phyloP scores from a whole-genome alignment of 2,113 vertebrate genomes.

The Cavia aperea region DNA sequence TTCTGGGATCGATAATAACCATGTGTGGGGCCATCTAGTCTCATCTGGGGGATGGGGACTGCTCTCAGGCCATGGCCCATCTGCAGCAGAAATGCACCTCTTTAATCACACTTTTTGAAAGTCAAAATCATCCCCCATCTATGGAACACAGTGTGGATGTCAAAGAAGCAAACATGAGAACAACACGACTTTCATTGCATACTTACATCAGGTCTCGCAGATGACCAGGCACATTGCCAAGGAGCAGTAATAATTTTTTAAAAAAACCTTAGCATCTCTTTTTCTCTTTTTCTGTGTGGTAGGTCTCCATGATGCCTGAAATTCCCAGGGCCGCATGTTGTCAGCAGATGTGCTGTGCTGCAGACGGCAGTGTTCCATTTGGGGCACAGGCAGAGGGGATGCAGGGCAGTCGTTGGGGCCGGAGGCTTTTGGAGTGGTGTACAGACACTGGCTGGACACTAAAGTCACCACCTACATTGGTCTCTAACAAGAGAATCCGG shows the following conservation, averaged over 20 bases:
- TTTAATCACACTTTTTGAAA: not conserved
- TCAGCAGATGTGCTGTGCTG: not conserved
- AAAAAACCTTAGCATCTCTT: not conserved
- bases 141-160: not conserved
- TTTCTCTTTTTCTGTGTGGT: not conserved
- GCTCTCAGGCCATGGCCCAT: not conserved
- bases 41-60: fast-evolving
- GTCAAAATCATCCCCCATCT: not conserved
- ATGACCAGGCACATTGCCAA: too few relatives aligned
- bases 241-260: not conserved
- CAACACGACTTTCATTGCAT: too few relatives aligned
- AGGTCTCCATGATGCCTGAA: not conserved
- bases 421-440: too few relatives aligned
- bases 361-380: not conserved
- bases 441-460: not conserved
- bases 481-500: too few relatives aligned
- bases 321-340: not conserved
- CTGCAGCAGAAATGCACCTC: not conserved
- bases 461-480: not conserved
- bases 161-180: too few relatives aligned
- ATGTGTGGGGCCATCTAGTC: not conserved
- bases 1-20: not conserved
- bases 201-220: not conserved
- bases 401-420: too few relatives aligned
- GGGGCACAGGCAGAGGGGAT: not conserved